Base-by-base conservation (phyloP, 2,797 vertebrate species). In the Poecile montanus region DNA sequence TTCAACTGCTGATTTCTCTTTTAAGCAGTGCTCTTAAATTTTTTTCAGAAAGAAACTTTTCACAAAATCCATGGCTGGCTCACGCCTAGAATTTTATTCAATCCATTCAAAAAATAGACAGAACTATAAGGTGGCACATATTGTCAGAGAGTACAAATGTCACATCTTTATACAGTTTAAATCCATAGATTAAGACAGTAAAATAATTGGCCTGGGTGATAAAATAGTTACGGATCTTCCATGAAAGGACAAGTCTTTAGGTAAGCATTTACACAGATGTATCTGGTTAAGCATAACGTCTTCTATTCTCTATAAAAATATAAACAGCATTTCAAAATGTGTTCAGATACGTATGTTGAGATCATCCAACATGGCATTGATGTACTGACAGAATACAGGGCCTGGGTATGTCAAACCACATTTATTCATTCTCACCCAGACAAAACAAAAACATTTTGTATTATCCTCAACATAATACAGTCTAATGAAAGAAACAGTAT, bases 251-350 rank as follows among this genome's bases (percentile, higher is more conserved):
- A 94, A 83, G 47, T 86, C 61, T 90, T 85, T 76, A 95, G 65
- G 65, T 96, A 96, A 94, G 81, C 86, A 47, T 80, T 89, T 80
- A 91, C 81, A 95, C 67, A 90, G 63, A 89, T 22, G 38, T 88
- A 94, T 94, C 89, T 94, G 86, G n/a, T 88, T 83, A 88, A 96
- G 89, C 89, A 48, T 85, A 96, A 91, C 73, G 95, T 97, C 40
- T 91, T 94, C 94, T 96, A 76, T 84, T 91, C 89, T 95, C 95
- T 98, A 97, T 96, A 98, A 98, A 98, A 98, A 97, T 97, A 98
- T 75, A 97, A 96, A 83, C 61, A 40, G 89, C 95, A 94, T 94
- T 84, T 88, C 61, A 76, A 97, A 93, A 88, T 72, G 90, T 89
- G 66, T 94, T 91, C 75, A 85, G 79, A 13, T 54, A 67, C 19